Conservation (phyloP, 2,113 vertebrate genomes). For the Tamias sibiricus region DNA sequence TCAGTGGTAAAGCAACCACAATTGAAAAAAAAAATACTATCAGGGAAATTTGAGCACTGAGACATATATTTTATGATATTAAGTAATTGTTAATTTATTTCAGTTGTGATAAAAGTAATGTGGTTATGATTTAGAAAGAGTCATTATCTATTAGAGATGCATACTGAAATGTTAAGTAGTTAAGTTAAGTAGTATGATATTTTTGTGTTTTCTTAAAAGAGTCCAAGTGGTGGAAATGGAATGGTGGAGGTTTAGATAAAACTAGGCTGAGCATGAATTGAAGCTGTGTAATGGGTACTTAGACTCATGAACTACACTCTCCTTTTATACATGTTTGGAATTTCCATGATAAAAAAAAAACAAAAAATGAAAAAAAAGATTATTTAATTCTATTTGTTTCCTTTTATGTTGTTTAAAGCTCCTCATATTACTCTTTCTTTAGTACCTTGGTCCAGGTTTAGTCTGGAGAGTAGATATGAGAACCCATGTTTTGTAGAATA, state of each 20-base stretch:
- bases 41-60: background rate
- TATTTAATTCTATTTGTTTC: background rate
- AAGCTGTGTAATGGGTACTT: background rate
- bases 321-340: background rate
- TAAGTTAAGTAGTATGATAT: background rate
- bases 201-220: background rate
- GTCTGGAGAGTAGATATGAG: background rate
- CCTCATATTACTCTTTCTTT: background rate
- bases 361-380: background rate
- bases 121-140: background rate
- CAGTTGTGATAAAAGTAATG: background rate
- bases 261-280: background rate
- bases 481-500: background rate
- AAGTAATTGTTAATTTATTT: constrained; percentile 2
- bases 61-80: background rate
- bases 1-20: too few relatives aligned
- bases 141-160: background rate
- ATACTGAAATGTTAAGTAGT: background rate
- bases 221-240: background rate
- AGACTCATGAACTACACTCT: background rate
- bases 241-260: background rate
- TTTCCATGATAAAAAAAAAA: background rate
- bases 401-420: background rate
- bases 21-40: background rate
- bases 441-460: background rate